These are phyloP conservation scores for Rousettus leschenaultii DNA, from an alignment of 2,113 vertebrate genomes.

Conservation along the genomic window DNA sequence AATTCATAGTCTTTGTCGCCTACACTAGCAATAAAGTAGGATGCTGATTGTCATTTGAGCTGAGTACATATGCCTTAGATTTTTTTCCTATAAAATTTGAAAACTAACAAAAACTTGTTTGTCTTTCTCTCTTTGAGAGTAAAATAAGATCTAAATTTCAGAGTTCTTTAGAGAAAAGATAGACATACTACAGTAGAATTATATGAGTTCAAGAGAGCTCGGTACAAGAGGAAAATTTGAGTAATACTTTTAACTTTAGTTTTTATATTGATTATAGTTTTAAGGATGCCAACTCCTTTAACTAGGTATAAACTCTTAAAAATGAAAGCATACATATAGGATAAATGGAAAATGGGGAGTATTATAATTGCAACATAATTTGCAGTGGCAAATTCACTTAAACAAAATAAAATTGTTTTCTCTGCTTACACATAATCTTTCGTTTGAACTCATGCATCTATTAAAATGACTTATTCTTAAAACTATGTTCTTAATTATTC, in stretches of 20 bases:
- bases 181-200: not conserved
- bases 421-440: constrained; percentile 39
- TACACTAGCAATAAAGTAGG: not conserved
- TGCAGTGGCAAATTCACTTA: constrained; percentile 44
- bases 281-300: constrained; percentile 23
- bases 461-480: constrained; percentile 20
- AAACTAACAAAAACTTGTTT: constrained; percentile 13
- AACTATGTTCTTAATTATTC: constrained; percentile 52
- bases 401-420: constrained; percentile 52
- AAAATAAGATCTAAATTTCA: not conserved
- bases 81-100: constrained; percentile 38
- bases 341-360: not conserved
- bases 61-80: not conserved
- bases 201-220: not conserved
- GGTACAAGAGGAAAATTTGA: constrained; percentile 8
- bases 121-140: not conserved
- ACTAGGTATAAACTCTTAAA: constrained; percentile 6
- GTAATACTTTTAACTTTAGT: constrained; percentile 1
- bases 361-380: constrained; percentile 27
- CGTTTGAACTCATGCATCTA: constrained; percentile 43
- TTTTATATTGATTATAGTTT: constrained; percentile 43
- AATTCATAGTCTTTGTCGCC: not conserved
- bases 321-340: not conserved
- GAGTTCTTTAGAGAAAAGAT: constrained; percentile 12
- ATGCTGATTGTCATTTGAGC: not conserved